Conservation (phyloP, 2,888 invertebrate genomes). For the Prenolepis imparis region DNA sequence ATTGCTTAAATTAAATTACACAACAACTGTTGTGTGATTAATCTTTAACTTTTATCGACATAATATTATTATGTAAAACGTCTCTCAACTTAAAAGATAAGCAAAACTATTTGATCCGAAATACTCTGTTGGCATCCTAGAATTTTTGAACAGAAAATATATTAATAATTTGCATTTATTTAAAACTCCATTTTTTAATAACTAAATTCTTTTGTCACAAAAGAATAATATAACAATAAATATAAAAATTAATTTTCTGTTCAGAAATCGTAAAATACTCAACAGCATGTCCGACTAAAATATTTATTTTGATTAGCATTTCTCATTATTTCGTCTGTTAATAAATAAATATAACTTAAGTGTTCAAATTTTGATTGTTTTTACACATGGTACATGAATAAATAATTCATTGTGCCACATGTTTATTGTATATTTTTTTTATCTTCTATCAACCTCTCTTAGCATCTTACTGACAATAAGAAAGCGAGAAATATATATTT, state of each 20-base stretch:
- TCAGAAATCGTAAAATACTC: neutral
- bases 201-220: neutral
- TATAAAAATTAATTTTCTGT: neutral
- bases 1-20: neutral
- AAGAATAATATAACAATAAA: neutral
- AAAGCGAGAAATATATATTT: neutral
- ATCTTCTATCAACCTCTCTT: conserved; percentile 40
- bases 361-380: conserved; percentile 10
- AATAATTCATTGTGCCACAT: conserved; percentile 60
- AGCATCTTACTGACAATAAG: neutral
- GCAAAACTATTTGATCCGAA: neutral
- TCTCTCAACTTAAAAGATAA: neutral
- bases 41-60: neutral
- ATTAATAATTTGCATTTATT: neutral
- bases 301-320: neutral
- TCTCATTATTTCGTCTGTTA: neutral
- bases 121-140: neutral
- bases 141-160: neutral
- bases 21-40: neutral
- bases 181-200: neutral
- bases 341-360: neutral
- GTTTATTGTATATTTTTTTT: conserved; percentile 66
- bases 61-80: neutral
- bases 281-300: neutral
- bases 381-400: conserved; percentile 65